Percentiles rank a stretch among this genome's conserved stretches.
phyloP scores from a whole-genome alignment of 2,888 invertebrate genomes.

The Brachyptera putata region DNA sequence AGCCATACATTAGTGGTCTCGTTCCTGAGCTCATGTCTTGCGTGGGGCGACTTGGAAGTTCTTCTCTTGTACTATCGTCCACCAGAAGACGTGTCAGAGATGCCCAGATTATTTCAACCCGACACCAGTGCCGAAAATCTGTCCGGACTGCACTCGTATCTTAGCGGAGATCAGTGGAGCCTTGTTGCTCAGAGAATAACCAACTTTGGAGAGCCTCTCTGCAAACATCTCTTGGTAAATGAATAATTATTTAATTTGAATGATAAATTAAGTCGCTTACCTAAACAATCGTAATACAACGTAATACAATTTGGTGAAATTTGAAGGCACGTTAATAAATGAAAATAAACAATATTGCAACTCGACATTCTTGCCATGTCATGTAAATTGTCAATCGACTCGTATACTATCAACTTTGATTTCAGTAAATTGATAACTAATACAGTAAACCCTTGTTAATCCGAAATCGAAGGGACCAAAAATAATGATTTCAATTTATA shows the following conservation, averaged over 20 bases:
- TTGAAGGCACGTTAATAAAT: no score
- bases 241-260: no score
- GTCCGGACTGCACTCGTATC: slow-evolving; percentile 23
- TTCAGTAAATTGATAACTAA: no score
- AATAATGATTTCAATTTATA: no score
- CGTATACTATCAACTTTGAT: no score
- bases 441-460: no score
- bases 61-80: slow-evolving; percentile 19
- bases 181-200: slow-evolving; percentile 26
- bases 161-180: slow-evolving; percentile 24
- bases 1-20: slow-evolving; percentile 20
- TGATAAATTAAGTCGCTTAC: neutral
- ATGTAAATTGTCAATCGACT: no score
- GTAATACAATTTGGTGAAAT: no score
- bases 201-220: slow-evolving; percentile 24
- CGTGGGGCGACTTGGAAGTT: slow-evolving; percentile 26
- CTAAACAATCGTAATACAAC: no score
- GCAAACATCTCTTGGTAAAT: slow-evolving; percentile 23
- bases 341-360: no score
- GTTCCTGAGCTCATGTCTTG: slow-evolving; percentile 18
- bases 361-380: no score
- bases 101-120: neutral
- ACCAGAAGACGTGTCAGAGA: neutral
- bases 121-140: slow-evolving; percentile 25
- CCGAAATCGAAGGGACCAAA: no score